These are phyloP conservation scores for Sigmodon hispidus DNA, from an alignment of 2,113 vertebrate species.

Conservation along the genomic window DNA sequence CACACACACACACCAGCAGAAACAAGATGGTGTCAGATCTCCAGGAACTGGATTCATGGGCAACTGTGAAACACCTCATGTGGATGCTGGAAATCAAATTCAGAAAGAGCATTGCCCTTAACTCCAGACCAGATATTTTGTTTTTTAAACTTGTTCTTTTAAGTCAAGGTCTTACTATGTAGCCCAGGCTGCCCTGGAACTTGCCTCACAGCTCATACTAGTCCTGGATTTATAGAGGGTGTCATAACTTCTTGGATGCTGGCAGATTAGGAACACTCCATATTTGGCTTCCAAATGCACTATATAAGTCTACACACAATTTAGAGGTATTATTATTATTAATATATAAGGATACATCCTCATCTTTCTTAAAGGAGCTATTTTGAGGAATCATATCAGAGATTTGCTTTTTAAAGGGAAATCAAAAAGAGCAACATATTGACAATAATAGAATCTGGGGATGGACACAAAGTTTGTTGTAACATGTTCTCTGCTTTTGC, in stretches of 20 bases:
- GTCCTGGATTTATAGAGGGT: not conserved
- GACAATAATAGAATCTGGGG: not conserved
- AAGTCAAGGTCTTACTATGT: not conserved
- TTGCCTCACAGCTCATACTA: not conserved
- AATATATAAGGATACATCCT: not conserved
- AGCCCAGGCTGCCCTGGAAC: not conserved
- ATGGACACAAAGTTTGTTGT: not conserved
- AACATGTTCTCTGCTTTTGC: not conserved
- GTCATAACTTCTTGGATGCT: not conserved
- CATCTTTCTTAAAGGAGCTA: not conserved
- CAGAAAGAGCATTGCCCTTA: not conserved
- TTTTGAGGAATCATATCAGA: not conserved
- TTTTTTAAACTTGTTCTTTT: not conserved
- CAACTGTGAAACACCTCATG: not conserved
- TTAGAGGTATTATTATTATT: not conserved
- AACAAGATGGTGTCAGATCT: not conserved
- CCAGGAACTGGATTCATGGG: not conserved
- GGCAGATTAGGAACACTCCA: not conserved
- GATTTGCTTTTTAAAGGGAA: constrained; percentile 10
- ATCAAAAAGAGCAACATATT: not conserved
- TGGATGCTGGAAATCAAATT: not conserved
- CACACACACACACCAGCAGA: too few species aligned
- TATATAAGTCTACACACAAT: constrained; percentile 14
- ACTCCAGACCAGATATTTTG: not conserved
- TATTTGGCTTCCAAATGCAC: not conserved